Base-by-base conservation (phyloP, 1,140 invertebrate species). In the Nasonia giraulti region DNA sequence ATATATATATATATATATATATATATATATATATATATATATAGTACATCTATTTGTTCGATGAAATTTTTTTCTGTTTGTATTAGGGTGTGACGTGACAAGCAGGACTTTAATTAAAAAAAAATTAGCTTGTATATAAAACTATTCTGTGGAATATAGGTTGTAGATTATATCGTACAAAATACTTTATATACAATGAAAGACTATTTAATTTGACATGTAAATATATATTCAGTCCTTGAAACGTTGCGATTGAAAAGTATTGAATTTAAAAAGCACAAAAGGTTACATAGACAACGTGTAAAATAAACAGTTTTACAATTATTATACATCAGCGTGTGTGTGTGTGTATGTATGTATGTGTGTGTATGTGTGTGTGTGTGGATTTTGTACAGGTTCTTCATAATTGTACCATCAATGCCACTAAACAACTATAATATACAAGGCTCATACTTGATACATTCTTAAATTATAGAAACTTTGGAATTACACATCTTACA, bases 281-380 rank as follows among this genome's bases (percentile, higher is more conserved):
- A 81, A 55, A 85, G 69, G 50, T 31, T 62, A 47, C 68, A 78
- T 78, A 85, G 78, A 78, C 37, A 82, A 55, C 69, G 50, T 69
- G 50, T 82, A 85, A 82, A 82, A 85, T 6, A 85, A 85, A 85
- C 44, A 79, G 62, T 79, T 85, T 85, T 85, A 82, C 74, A 81
- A 23, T 80, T 55, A 55, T 55, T 55, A 55, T 17, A 17, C 14
- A 55, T 55, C 50, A 55, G 5, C 5, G 33, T 37, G 5, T 37
- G 33, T 37, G 33, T 37, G 5, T 37, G 33, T 37, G 33, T 37
- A 4, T 37, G 4, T 37, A 4, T 37, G 33, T 55, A 76, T 68
- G 50, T 68, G 37, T 37, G 33, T 37, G 4, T 37, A n/a, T 37
- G 33, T 37, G 4, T 37, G 33, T 37, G 33, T 55, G 80, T 68